Percentiles rank a stretch among this genome's conserved stretches.
Evolutionary conservation across 2,888 invertebrate species (phyloP).

Genomic region (Tricholauxania praeusta): DNA sequence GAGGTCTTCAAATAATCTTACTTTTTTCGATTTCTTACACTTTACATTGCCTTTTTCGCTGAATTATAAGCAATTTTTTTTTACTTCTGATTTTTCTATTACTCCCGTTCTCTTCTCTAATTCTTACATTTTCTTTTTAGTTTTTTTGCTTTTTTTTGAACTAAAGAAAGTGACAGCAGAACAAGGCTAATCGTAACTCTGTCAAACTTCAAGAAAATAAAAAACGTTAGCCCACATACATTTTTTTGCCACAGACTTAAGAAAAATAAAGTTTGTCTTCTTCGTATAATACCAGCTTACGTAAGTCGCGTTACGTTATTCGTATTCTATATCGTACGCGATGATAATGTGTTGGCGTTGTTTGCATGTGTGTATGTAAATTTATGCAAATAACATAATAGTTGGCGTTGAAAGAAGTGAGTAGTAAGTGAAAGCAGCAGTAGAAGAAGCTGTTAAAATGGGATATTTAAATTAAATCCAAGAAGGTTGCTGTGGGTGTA

Average conservation of each 20-base stretch:
- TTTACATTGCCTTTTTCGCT: conserved; percentile 3
- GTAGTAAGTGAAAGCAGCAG: too few species aligned
- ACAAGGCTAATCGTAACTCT: conserved; percentile 9
- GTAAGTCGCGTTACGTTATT: neutral
- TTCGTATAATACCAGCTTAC: neutral
- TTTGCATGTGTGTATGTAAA: neutral
- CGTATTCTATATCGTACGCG: neutral
- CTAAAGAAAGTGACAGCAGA: conserved; percentile 25
- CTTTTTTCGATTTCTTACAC: too few species aligned
- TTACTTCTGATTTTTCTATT: neutral
- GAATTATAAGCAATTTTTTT: conserved; percentile 2
- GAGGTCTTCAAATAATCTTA: too few species aligned
- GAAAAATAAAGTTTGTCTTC: too few species aligned
- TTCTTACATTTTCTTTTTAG: conserved; percentile 34
- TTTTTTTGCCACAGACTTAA: too few species aligned
- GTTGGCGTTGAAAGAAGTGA: neutral
- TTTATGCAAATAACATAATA: conserved; percentile 11
- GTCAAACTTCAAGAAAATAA: neutral
- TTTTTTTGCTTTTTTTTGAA: conserved; percentile 16
- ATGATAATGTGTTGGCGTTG: conserved; percentile 7
- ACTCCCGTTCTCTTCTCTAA: conserved; percentile 29
- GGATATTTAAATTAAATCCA: too few species aligned
- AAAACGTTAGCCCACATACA: conserved; percentile 14
- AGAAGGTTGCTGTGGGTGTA: neutral
- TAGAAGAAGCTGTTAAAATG: too few species aligned